phyloP scores from a whole-genome alignment of 2,113 vertebrate species.

The Neomonachus schauinslandi region DNA sequence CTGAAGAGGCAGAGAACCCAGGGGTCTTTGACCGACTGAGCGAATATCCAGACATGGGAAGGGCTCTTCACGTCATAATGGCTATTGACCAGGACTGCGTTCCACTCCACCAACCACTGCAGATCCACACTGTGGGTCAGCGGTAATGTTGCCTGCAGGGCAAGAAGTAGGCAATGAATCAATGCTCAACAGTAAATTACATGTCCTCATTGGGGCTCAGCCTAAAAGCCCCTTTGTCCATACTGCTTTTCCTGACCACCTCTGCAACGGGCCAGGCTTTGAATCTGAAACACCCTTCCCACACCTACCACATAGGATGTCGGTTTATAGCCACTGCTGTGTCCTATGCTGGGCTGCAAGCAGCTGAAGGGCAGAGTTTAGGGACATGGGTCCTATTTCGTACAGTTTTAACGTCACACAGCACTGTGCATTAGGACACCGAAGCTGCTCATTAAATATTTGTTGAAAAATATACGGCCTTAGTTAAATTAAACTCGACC shows the following conservation, averaged over 20 bases:
- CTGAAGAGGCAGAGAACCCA: conserved; percentile 99
- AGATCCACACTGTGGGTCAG: conserved; percentile 96
- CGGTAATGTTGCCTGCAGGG: conserved; percentile 89
- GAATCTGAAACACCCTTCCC: not conserved
- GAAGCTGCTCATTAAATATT: not conserved
- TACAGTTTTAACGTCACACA: not conserved
- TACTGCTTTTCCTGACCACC: not conserved
- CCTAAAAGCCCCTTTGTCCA: not conserved
- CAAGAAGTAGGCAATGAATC: not conserved
- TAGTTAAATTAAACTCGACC: conserved; percentile 2
- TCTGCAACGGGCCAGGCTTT: not conserved
- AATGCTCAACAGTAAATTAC: fast-evolving
- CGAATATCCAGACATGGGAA: conserved; percentile 99
- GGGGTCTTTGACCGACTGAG: conserved; percentile 96
- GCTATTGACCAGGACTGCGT: conserved; percentile 96
- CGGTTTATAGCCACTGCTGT: not conserved
- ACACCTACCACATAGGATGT: fast-evolving
- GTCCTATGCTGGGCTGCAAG: not conserved
- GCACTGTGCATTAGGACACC: not conserved
- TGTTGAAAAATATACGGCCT: not conserved
- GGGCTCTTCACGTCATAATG: conserved; percentile 98
- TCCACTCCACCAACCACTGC: conserved; percentile 99
- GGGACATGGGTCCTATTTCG: not conserved
- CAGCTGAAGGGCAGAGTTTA: not conserved
- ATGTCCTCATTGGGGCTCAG: fast-evolving